These are phyloP conservation scores for Merluccius polli DNA, from an alignment of 2,797 vertebrate genomes.

Conservation along the genomic window DNA sequence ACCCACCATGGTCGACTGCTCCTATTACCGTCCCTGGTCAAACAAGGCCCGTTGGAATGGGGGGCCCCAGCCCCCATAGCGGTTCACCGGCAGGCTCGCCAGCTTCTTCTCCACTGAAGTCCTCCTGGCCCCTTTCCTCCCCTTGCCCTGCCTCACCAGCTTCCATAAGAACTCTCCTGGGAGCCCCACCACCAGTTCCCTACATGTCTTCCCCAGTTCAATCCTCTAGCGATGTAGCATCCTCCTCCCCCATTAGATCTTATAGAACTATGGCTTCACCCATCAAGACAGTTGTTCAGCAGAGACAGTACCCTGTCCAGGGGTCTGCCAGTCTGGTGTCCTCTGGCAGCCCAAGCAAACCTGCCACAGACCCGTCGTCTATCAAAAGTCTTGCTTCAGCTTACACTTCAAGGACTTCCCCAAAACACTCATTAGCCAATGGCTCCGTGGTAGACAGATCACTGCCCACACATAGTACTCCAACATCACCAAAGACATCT, in stretches of 20 bases:
- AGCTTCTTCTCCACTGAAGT: constrained; percentile 97
- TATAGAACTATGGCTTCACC: constrained; percentile 95
- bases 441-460: constrained; percentile 88
- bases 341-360: constrained; percentile 77
- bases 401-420: constrained; percentile 86
- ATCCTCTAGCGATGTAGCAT: constrained; percentile 85
- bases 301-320: constrained; percentile 85
- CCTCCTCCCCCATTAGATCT: constrained; percentile 91
- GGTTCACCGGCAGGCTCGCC: constrained; percentile 94
- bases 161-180: constrained; percentile 86
- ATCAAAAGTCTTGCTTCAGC: constrained; percentile 87
- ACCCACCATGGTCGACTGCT: constrained; percentile 95
- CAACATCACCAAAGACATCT: constrained; percentile 87
- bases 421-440: constrained; percentile 77
- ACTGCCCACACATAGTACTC: constrained; percentile 81
- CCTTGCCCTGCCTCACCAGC: constrained; percentile 77
- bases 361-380: constrained; percentile 82
- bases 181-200: constrained; percentile 69
- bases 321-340: constrained; percentile 75
- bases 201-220: constrained; percentile 83
- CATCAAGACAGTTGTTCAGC: constrained; percentile 95
- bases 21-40: constrained; percentile 93
- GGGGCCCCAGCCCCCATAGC: constrained; percentile 81
- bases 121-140: constrained; percentile 81
- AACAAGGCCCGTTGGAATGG: constrained; percentile 85